Evolutionary conservation across 2,888 invertebrate genomes (phyloP), one percentile per base, ranked within the genome.

Genomic region (Lathronympha strigana): DNA sequence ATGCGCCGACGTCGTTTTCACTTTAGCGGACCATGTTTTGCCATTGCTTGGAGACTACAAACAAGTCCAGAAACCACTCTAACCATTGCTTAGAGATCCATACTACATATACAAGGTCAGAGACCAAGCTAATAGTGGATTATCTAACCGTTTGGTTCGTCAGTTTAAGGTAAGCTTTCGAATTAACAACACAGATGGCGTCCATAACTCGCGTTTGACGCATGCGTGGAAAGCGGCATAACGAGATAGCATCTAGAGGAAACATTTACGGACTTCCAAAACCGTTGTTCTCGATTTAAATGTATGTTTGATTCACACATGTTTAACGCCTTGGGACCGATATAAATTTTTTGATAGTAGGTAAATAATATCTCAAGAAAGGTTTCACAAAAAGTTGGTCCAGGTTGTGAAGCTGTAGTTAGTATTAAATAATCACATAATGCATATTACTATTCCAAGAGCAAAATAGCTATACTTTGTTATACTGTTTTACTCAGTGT

Each of bases 171-270:
- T n/a, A n/a, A 23, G 47, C 23, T 2, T 4, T 47, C 23, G n/a
- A 11, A 23, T 23, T 23, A 2, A 2, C 23, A 47, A 6, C 5
- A n/a, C 49, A 51, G 64, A 60, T 53, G 58, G 58, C 64, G 36
- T 58, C 64, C 58, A 64, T 60, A 60, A 60, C 58, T 64, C 33
- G 64, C 31, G 40, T 57, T 57, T 43, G 33, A 45, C 64, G 64
- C 51, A 33, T 58, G 63, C 63, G 57, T 58, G 64, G 64, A 64
- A 64, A 64, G 64, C 51, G 58, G 64, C 45, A 51, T 64, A 58
- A 58, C 43, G 31, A 45, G 43, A 53, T 58, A 57, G 19, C 43
- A 45, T 54, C 53, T 33, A 47, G 51, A 36, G 15, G 47, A 63
- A 63, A 43, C 50, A 63, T 49, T 63, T 40, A 21, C 21, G 23